Evolutionary conservation across 2,797 vertebrate species (phyloP), one percentile per base, ranked within the genome.

Genomic region (Halcyon badia): DNA sequence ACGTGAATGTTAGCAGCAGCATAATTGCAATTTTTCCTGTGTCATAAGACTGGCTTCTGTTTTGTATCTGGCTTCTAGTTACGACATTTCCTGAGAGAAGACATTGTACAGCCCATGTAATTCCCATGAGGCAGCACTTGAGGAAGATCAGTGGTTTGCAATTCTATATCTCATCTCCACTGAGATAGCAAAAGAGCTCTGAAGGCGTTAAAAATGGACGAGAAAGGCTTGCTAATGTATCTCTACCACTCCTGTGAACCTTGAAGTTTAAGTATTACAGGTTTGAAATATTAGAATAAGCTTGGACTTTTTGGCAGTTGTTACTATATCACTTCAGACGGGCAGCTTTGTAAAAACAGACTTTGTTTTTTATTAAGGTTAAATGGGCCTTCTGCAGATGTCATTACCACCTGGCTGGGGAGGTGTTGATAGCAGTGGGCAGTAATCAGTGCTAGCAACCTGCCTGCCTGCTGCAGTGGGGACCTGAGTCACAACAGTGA

Each of bases 1-100:
- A 72, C 0, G 0, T 70, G 60, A 73, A 90, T 93, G 70, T 56
- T 75, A 93, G 73, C 93, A 71, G 77, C 83, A 70, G 58, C 73
- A 16, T 90, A 92, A 90, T 95, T 95, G 91, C 6, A 30, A 61
- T 88, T 95, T 93, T 89, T 71, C 66, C 44, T 77, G 83, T 94
- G 89, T 91, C 73, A 22, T 10, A 83, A 88, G 91, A 70, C 57
- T 87, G 71, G 96, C 80, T 96, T 95, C 93, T 95, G 96, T 64
- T 97, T 94, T 90, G 71, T 90, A 37, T 94, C 93, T 93, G 95
- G 64, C 64, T 94, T 83, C 83, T 73, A 56, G 62, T 90, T 95
- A 94, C 26, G 88, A 90, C 66, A 93, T 94, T 95, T 97, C 64
- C 83, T 94, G 73, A 66, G 83, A 87, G 86, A 65, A 95, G 95